Conservation (phyloP, 1,140 invertebrate species). For the Arctopsyche grandis region DNA sequence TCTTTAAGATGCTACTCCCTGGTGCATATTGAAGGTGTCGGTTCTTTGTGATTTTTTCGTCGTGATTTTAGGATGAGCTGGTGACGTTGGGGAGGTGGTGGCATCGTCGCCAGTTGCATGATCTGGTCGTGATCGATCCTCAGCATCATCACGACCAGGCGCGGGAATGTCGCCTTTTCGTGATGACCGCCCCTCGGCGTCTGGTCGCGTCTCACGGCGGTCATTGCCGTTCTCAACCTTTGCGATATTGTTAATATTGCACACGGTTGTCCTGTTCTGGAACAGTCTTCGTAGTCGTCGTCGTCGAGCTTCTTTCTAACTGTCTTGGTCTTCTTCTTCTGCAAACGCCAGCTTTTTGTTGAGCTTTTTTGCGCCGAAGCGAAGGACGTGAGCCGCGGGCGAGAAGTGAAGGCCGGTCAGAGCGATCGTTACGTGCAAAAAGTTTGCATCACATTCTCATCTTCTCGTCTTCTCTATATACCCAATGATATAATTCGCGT, state of each 20-base stretch:
- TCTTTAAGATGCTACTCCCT: no score
- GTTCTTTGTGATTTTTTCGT: not conserved
- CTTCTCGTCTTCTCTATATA: not conserved
- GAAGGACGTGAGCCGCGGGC: slow-evolving; percentile 19
- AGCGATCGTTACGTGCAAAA: slow-evolving; percentile 12
- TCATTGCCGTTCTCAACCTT: slow-evolving; percentile 14
- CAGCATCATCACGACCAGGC: slow-evolving; percentile 15
- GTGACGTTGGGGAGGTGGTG: not conserved
- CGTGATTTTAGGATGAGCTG: not conserved
- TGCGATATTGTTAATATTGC: not conserved
- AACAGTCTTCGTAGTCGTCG: not conserved
- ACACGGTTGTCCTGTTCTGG: no score
- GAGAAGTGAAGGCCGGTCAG: slow-evolving; percentile 28
- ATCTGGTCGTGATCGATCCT: slow-evolving; percentile 16
- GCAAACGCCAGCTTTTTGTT: not conserved
- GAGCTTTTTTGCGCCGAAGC: not conserved
- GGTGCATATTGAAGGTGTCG: no score
- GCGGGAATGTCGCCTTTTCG: slow-evolving; percentile 49
- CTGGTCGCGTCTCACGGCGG: slow-evolving; percentile 2
- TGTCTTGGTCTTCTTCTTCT: not conserved
- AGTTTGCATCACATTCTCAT: slow-evolving; percentile 29
- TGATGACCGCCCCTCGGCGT: slow-evolving; percentile 35
- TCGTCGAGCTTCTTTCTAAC: not conserved
- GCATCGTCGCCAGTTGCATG: not conserved
- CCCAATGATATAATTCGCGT: slow-evolving; percentile 23